phyloP scores from a whole-genome alignment of 2,888 invertebrate genomes.

The Eremobia ochroleuca region DNA sequence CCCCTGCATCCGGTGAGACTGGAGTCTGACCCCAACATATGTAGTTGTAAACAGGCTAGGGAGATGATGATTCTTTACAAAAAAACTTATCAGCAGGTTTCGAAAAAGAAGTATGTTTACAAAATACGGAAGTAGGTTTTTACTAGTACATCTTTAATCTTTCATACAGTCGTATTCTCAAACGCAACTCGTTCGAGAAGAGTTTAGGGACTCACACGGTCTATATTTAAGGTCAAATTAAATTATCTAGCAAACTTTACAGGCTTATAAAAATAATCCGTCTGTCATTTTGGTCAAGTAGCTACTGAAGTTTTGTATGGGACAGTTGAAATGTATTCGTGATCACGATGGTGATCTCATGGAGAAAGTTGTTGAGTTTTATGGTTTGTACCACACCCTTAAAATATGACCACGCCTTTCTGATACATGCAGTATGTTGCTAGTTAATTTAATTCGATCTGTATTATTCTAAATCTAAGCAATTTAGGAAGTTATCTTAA shows the following conservation, averaged over 20 bases:
- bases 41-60: no score
- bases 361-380: no score
- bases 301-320: no score
- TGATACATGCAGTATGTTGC: neutral
- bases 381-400: neutral
- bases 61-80: no score
- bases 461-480: conserved; percentile 11
- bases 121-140: neutral
- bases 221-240: neutral
- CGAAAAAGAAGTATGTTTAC: neutral
- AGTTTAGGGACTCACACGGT: neutral
- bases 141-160: neutral
- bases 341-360: no score
- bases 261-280: neutral
- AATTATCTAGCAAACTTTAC: neutral
- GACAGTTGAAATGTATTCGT: no score
- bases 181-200: neutral
- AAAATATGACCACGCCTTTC: neutral
- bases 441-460: neutral
- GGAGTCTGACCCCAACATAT: no score
- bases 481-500: conserved; percentile 36
- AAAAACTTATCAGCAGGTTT: neutral
- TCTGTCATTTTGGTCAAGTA: no score
- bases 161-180: conserved; percentile 1
- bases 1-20: no score